Conservation (phyloP, 2,888 invertebrate genomes). For the Campopleginae sp. region DNA sequence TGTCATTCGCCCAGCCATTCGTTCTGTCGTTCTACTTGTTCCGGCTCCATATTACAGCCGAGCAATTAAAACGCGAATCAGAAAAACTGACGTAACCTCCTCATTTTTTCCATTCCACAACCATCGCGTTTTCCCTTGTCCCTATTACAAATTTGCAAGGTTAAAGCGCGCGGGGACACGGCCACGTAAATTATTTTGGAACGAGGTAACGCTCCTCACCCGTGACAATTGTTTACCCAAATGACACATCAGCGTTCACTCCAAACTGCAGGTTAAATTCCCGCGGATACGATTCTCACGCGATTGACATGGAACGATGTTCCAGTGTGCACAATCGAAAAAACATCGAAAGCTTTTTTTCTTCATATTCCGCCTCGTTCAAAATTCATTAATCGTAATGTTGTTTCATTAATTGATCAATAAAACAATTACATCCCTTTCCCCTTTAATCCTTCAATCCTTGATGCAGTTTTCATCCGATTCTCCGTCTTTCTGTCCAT, state of each 20-base stretch:
- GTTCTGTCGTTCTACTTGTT: constrained; percentile 22
- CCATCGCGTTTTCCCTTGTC: neutral
- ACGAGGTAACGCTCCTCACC: constrained; percentile 12
- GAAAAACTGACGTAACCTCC: neutral
- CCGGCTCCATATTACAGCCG: neutral
- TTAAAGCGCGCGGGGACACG: constrained; percentile 21
- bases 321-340: neutral
- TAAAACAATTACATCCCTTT: no score
- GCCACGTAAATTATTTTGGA: constrained; percentile 36
- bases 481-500: neutral
- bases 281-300: neutral
- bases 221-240: constrained; percentile 34
- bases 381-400: neutral
- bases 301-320: neutral
- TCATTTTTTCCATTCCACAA: neutral
- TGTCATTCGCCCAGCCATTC: constrained; percentile 34
- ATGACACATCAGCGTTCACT: constrained; percentile 11
- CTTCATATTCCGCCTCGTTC: neutral
- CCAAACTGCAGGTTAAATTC: neutral
- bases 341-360: neutral
- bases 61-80: neutral
- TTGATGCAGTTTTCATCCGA: neutral
- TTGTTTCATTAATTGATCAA: no score
- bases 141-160: constrained; percentile 18
- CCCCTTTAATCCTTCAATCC: neutral